phyloP scores from a whole-genome alignment of 2,888 invertebrate species.

The Tenthredo notha region DNA sequence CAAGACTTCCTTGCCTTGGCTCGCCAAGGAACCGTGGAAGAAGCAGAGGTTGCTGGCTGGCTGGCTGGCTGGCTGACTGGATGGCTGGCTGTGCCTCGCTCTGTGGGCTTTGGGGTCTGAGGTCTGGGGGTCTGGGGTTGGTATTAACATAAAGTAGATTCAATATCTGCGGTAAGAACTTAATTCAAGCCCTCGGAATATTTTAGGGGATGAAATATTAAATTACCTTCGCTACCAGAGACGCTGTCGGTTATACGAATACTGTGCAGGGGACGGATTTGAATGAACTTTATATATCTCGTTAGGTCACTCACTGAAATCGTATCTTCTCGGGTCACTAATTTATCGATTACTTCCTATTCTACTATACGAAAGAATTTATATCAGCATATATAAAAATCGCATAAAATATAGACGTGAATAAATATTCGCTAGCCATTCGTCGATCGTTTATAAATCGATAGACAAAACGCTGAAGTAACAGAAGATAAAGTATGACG shows the following conservation, averaged over 20 bases:
- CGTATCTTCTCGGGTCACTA: conserved; percentile 12
- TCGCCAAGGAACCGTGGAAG: conserved; percentile 36
- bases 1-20: conserved; percentile 45
- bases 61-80: background rate
- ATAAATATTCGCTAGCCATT: background rate
- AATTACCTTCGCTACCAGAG: conserved; percentile 59
- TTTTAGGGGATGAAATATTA: conserved; percentile 70
- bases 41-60: conserved; percentile 39
- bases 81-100: background rate
- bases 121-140: conserved; percentile 47
- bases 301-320: conserved; percentile 59
- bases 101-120: conserved; percentile 32
- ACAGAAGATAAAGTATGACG: conserved; percentile 1
- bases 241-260: conserved; percentile 30
- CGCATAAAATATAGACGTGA: background rate
- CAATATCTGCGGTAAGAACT: conserved; percentile 71
- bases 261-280: conserved; percentile 59
- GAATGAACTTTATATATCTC: conserved; percentile 65
- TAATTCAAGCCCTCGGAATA: conserved; percentile 72
- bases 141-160: conserved; percentile 74
- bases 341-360: background rate
- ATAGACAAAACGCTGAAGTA: background rate
- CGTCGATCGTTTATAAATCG: background rate
- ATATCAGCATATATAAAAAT: background rate
- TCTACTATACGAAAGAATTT: background rate